These are phyloP conservation scores for Coranthus polyacanthus DNA, from an alignment of 2,797 vertebrate genomes.

Conservation along the genomic window DNA sequence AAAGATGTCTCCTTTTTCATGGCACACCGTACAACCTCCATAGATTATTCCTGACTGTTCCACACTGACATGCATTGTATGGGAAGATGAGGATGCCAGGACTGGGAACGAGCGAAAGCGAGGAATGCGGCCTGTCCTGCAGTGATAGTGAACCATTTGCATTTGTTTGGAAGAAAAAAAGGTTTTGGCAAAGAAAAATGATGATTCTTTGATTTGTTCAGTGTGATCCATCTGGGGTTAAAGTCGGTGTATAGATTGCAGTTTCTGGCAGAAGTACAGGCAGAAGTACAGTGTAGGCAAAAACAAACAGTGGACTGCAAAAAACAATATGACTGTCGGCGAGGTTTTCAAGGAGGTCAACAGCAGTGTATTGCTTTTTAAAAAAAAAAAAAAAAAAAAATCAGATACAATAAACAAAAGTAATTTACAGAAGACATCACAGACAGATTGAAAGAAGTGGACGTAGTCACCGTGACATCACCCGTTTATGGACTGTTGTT, in stretches of 20 bases:
- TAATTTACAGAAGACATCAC: no score
- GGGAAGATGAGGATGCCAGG: conserved; percentile 15
- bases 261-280: conserved; percentile 26
- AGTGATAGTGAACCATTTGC: conserved; percentile 37
- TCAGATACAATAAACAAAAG: conserved; percentile 23
- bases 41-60: conserved; percentile 42
- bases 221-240: conserved; percentile 7
- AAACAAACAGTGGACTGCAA: conserved; percentile 10
- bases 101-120: background rate
- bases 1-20: conserved; percentile 42
- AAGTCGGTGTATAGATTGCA: conserved; percentile 25
- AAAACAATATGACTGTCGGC: conserved; percentile 21
- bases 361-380: conserved; percentile 28
- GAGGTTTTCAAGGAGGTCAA: conserved; percentile 8
- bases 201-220: conserved; percentile 33
- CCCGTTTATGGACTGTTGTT: no score
- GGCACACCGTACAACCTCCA: conserved; percentile 32
- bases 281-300: conserved; percentile 6
- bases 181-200: conserved; percentile 22
- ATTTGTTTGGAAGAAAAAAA: conserved; percentile 41
- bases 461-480: no score
- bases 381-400: no score
- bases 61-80: conserved; percentile 29
- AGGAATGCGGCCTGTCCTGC: conserved; percentile 4
- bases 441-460: no score